Percentiles rank a stretch among this genome's conserved stretches.
Conservation (phyloP, 2,113 vertebrate genomes). For the Tetrao urogallus region DNA sequence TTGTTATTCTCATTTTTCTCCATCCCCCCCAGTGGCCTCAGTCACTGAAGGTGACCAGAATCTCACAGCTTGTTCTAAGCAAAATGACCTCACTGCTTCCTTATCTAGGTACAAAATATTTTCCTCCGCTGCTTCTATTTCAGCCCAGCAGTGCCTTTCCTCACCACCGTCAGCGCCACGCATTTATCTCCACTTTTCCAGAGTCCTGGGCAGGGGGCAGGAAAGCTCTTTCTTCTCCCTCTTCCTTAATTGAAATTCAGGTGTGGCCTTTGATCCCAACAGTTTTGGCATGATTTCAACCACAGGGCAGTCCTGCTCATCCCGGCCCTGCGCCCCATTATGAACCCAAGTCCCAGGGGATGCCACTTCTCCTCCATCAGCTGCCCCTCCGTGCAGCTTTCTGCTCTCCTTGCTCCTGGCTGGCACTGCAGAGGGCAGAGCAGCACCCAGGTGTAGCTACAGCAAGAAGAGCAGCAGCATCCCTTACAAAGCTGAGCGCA, state of each 20-base stretch:
- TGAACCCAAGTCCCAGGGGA: background rate
- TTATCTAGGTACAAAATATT: slow-evolving; percentile 40
- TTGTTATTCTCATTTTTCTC: background rate
- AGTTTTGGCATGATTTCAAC: background rate
- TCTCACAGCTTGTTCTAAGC: background rate
- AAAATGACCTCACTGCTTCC: background rate
- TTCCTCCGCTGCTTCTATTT: background rate
- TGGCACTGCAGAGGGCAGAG: background rate
- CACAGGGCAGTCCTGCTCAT: too few species aligned
- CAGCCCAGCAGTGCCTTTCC: background rate
- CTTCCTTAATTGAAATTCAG: background rate
- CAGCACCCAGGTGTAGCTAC: background rate
- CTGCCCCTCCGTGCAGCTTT: background rate
- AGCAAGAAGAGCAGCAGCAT: background rate
- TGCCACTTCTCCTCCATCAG: background rate
- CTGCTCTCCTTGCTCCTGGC: background rate
- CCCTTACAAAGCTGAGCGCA: background rate
- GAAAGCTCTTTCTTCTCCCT: slow-evolving; percentile 6
- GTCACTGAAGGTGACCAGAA: background rate
- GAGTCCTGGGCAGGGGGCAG: background rate
- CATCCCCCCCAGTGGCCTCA: background rate
- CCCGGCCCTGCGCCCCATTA: background rate
- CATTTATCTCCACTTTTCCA: slow-evolving; percentile 19
- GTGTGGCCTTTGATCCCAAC: background rate
- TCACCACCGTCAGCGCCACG: background rate